Base-by-base conservation (phyloP, 2,888 invertebrate genomes). In the Pyrrhosoma nymphula region DNA sequence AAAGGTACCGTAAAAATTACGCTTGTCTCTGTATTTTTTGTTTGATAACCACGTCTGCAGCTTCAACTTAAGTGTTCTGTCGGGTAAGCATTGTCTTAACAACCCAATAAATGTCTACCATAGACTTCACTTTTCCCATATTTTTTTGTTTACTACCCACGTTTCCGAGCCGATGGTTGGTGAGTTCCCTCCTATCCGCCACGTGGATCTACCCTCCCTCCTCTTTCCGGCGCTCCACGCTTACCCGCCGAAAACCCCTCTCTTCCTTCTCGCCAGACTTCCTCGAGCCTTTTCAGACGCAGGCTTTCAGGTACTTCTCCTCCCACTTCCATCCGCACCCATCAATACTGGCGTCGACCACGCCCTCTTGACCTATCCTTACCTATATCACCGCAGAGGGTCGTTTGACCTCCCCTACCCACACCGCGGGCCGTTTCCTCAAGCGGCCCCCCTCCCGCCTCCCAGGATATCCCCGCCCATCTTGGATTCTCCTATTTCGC, bases 291-390 rank as follows among this genome's bases (percentile, higher is more conserved):
- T 82, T 82, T 82, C 26, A 35, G 82, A 18, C 26, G 30, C 35
- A 35, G 60, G 10, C 60, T 60, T 20, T 60, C 82, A 30, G 10
- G 0, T 26, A n/a, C 35, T 0, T 82, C 35, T 69, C 69, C 82
- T 82, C 82, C 30, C 47, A 2, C 47, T 4, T 2, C 47, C 47
- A 47, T 47, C 47, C 82, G 82, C 35, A 20, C 26, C 35, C 82
- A 16, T n/a, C 26, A n/a, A 69, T 1, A 69, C 69, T 69, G 82
- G 35, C 30, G 23, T 35, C 82, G 82, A 30, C 30, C 82, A 82
- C 82, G 82, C 82, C 82, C 82, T 35, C 82, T 35, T 82, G 82
- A 82, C 82, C 82, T 82, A 82, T 35, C 82, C 82, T 35, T 35
- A 82, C 82, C 82, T 82, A 35, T 82, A 82, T 82, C 82, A 82